Evolutionary conservation across 1,140 invertebrate species (phyloP), one percentile per base, ranked within the genome.

Genomic region (Papilio dardanus): DNA sequence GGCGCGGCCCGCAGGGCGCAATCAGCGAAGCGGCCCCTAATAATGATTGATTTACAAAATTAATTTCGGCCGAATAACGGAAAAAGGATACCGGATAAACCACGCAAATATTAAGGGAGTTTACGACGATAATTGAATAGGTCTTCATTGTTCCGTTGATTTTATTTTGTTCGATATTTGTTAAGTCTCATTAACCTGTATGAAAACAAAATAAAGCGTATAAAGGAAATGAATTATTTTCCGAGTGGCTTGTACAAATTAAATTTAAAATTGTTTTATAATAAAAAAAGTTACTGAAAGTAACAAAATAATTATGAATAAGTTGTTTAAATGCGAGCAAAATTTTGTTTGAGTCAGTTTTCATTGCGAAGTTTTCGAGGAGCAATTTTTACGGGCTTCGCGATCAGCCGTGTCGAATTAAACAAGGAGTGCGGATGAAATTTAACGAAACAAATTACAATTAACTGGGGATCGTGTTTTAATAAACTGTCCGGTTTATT

Each of bases 21-120:
- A 58, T 50, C 69, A 71, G 28, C 50, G 71, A 19, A 35, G 33
- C 46, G 71, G 46, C 71, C 71, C 69, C 71, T 58, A 73, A 73
- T 73, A 73, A 73, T 73, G 71, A 73, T 73, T 73, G 71, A 73
- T 73, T 73, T 54, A 35, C 46, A 73, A 58, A 73, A 73, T 73
- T 73, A 73, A 73, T 73, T 54, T 73, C 46, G 46, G 30, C 46
- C 42, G 24, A 73, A 73, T 73, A 73, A 54, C 71, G 42, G 71
- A 35, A 54, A 73, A 54, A 73, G 42, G 19, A 50, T 54, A 73
- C 71, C 71, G 71, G 71, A 73, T 73, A 73, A 73, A 73, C 71
- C 67, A 4, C 16, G 50, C 19, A 73, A 58, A 73, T 54, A 54
- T 73, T 73, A 54, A 33, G 71, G 69, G 46, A 62, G 71, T 31